Conservation (phyloP, 2,113 vertebrate species). For the Noturus placidus region DNA sequence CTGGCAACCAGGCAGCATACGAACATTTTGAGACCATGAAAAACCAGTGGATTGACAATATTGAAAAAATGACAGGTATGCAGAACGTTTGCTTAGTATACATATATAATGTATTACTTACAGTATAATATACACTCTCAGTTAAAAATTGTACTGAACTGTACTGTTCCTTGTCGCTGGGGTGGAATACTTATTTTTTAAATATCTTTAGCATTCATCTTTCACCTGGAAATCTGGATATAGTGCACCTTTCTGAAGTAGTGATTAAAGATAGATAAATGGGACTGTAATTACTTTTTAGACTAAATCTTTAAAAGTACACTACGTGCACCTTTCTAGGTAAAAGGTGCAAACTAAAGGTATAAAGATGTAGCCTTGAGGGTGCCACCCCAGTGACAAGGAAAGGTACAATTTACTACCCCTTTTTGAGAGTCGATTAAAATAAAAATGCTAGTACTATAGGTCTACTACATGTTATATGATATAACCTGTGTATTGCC, state of each 20-base stretch:
- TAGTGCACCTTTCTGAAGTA: neutral
- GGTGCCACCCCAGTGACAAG: neutral
- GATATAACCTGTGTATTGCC: neutral
- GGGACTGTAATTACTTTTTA: neutral
- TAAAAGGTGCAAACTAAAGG: neutral
- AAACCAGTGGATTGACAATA: constrained; percentile 98
- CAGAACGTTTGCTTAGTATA: constrained; percentile 9
- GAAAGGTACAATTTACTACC: neutral
- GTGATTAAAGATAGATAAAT: neutral
- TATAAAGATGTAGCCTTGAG: neutral
- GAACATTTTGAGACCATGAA: constrained; percentile 99
- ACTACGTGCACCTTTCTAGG: neutral
- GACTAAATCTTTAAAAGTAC: neutral
- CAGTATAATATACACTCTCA: neutral
- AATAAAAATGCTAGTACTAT: neutral
- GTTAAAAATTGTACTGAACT: neutral
- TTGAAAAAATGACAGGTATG: constrained; percentile 95
- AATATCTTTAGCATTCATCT: neutral
- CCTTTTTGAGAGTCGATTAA: neutral
- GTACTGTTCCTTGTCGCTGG: neutral
- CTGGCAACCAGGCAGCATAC: constrained; percentile 94
- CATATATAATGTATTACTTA: neutral
- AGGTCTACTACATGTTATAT: neutral
- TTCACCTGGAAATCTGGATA: neutral
- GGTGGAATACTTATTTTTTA: neutral